Evolutionary conservation across 1,140 invertebrate species (phyloP).

Genomic region (Cydia splendana): DNA sequence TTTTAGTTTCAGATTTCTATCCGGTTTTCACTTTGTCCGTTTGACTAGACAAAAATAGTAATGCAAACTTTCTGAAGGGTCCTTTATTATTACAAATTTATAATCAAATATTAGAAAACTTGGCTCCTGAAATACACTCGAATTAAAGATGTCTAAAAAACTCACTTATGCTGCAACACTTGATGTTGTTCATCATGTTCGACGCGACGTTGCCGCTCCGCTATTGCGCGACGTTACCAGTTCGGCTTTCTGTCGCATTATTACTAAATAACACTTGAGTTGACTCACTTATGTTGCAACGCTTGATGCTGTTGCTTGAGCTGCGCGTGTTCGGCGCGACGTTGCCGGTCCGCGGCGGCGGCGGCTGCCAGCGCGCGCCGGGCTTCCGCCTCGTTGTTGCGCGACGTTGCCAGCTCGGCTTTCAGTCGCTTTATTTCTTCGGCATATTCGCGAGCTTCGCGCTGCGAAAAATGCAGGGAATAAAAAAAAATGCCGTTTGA

Average conservation of each 20-base stretch:
- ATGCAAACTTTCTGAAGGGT: too few relatives aligned
- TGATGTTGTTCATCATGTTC: too few relatives aligned
- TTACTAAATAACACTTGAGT: too few relatives aligned
- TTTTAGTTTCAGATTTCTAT: too few relatives aligned
- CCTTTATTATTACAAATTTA: too few relatives aligned
- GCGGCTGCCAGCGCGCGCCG: conserved; percentile 63
- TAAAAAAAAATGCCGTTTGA: not conserved
- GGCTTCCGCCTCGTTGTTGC: conserved; percentile 56
- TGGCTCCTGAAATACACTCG: too few relatives aligned
- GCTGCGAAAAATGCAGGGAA: conserved; percentile 16
- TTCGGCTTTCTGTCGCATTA: too few relatives aligned
- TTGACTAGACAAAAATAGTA: too few relatives aligned
- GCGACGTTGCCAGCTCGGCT: conserved; percentile 54
- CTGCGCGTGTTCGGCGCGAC: conserved; percentile 87
- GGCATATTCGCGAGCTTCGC: conserved; percentile 48
- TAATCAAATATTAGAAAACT: too few relatives aligned
- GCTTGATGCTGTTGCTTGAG: conserved; percentile 91
- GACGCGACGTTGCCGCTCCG: too few relatives aligned
- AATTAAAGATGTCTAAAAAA: not conserved
- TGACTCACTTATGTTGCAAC: conserved; percentile 83
- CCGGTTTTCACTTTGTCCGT: too few relatives aligned
- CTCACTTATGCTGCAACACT: conserved; percentile 41
- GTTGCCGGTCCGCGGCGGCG: conserved; percentile 85
- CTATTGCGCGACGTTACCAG: too few relatives aligned
- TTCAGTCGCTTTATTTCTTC: conserved; percentile 57